Conservation (phyloP, 2,888 invertebrate species). For the Drosophila mettleri region DNA sequence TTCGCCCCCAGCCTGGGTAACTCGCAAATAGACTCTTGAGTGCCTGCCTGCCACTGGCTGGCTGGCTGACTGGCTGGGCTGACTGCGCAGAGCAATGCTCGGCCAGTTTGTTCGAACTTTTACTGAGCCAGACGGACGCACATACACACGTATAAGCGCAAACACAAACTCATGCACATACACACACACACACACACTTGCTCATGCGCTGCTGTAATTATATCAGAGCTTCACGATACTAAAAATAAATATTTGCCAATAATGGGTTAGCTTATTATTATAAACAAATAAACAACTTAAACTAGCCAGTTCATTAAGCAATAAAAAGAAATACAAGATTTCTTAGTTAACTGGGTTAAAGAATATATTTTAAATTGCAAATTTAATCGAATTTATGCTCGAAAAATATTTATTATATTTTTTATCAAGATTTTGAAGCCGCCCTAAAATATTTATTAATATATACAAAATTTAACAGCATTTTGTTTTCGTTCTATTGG, state of each 20-base stretch:
- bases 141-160: background rate
- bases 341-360: background rate
- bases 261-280: constrained; percentile 5
- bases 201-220: background rate
- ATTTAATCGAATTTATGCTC: background rate
- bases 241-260: constrained; percentile 6
- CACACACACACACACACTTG: background rate
- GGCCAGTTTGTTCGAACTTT: constrained; percentile 77
- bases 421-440: background rate
- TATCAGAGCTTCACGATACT: constrained; percentile 3
- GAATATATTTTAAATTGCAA: background rate
- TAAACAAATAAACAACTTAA: constrained; percentile 3
- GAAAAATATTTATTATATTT: background rate
- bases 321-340: background rate
- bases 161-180: no score
- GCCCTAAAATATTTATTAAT: no score
- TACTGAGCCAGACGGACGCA: constrained; percentile 26
- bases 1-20: constrained; percentile 34
- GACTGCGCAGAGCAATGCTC: constrained; percentile 65
- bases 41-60: constrained; percentile 14
- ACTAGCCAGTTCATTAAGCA: background rate
- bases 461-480: no score
- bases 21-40: constrained; percentile 5
- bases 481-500: constrained; percentile 19
- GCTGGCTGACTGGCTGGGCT: no score